Evolutionary conservation across 2,888 invertebrate species (phyloP).

Genomic region (Amphipoea lucens): DNA sequence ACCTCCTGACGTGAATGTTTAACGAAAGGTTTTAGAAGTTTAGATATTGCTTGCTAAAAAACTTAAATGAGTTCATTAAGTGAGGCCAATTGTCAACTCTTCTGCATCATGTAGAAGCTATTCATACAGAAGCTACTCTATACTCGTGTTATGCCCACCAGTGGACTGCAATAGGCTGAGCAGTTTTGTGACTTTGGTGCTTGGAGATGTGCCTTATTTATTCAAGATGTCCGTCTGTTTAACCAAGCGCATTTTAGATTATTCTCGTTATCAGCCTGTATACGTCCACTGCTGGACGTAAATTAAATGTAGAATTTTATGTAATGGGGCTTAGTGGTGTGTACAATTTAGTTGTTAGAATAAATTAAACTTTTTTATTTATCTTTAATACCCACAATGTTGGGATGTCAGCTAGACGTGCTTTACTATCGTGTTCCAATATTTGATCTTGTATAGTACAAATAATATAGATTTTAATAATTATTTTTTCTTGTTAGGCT

Average conservation of each 20-base stretch:
- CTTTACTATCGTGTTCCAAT: conserved; percentile 43
- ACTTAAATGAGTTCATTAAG: background rate
- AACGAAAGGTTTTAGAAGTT: background rate
- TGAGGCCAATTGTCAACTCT: background rate
- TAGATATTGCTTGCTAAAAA: background rate
- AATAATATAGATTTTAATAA: conserved; percentile 57
- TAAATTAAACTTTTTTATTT: background rate
- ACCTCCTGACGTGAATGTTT: background rate
- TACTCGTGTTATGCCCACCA: background rate
- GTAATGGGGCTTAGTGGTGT: background rate
- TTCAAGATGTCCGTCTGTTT: background rate
- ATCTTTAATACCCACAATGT: background rate
- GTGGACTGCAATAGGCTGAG: background rate
- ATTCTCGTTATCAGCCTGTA: background rate
- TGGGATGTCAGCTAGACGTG: conserved; percentile 20
- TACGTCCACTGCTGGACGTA: background rate
- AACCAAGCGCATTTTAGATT: no score
- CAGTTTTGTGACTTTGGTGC: background rate
- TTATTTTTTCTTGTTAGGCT: conserved; percentile 6
- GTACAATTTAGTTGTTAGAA: background rate
- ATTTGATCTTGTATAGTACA: conserved; percentile 63
- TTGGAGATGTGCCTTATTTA: background rate
- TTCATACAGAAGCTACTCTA: background rate
- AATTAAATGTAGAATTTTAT: background rate
- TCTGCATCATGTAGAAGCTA: background rate